Evolutionary conservation across 2,797 vertebrate species (phyloP).

Genomic region (Astyanax mexicanus): DNA sequence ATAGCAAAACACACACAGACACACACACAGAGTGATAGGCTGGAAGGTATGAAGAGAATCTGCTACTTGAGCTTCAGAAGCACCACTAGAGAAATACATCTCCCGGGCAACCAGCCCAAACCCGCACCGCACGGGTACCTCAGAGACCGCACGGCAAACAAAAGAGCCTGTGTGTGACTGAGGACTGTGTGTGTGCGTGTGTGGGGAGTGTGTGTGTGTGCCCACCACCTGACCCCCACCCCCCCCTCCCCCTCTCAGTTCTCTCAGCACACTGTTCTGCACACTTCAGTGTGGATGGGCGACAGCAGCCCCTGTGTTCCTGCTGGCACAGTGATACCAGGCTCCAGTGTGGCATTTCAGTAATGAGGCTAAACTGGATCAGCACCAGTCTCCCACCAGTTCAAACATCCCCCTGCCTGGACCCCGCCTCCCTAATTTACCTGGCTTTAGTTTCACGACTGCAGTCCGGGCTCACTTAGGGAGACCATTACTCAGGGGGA

Average conservation of each 20-base stretch:
- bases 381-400: not conserved
- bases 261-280: conserved; percentile 32
- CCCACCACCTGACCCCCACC: too few species aligned
- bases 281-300: conserved; percentile 55
- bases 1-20: too few species aligned
- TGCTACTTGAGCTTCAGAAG: conserved; percentile 58
- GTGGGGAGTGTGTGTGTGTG: conserved; percentile 33
- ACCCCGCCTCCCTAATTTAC: not conserved
- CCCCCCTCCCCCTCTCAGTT: conserved; percentile 17
- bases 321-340: not conserved
- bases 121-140: conserved; percentile 42
- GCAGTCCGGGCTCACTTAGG: not conserved
- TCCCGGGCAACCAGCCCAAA: conserved; percentile 44
- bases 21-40: conserved; percentile 1
- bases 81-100: conserved; percentile 52
- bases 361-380: conserved; percentile 5
- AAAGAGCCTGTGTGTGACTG: conserved; percentile 66
- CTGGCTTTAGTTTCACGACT: not conserved
- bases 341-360: not conserved
- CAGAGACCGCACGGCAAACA: conserved; percentile 62
- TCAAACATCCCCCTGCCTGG: not conserved
- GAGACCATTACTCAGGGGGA: not conserved
- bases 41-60: conserved; percentile 65
- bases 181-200: conserved; percentile 40
- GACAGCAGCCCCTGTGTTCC: conserved; percentile 2